phyloP scores from a whole-genome alignment of 2,888 invertebrate species.

The Ennomos fuscantarius region DNA sequence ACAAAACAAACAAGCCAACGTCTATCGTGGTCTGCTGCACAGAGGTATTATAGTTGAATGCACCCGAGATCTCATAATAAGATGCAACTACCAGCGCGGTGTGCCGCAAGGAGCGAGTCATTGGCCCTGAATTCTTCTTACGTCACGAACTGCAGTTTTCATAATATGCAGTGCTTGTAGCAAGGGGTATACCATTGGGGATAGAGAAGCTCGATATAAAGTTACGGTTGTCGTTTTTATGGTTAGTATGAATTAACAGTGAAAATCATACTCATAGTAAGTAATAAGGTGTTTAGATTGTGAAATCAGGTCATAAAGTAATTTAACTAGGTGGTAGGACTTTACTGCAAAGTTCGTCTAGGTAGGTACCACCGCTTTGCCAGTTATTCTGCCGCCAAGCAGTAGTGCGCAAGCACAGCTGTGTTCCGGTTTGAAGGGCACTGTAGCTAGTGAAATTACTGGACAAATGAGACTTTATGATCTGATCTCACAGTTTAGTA shows the following conservation, averaged over 20 bases:
- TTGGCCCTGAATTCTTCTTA: slow-evolving; percentile 62
- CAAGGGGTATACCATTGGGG: background rate
- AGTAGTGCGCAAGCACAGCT: too few species aligned
- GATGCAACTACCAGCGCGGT: slow-evolving; percentile 49
- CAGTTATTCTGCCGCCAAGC: too few species aligned
- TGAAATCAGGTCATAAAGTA: too few species aligned
- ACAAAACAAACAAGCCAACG: slow-evolving; percentile 27
- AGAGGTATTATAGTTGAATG: slow-evolving; percentile 60
- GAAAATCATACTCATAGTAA: too few species aligned
- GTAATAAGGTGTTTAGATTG: too few species aligned
- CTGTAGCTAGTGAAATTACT: too few species aligned
- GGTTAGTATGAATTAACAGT: background rate
- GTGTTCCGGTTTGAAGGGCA: too few species aligned
- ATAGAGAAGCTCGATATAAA: background rate
- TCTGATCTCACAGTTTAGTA: too few species aligned
- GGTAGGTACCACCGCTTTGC: too few species aligned
- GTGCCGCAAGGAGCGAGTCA: slow-evolving; percentile 49
- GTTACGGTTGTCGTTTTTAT: background rate
- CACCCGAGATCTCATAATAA: slow-evolving; percentile 48
- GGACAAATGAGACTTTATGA: too few species aligned
- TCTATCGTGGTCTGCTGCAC: slow-evolving; percentile 37
- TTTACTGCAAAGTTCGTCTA: too few species aligned
- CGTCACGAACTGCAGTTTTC: slow-evolving; percentile 37
- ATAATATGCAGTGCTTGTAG: slow-evolving; percentile 8
- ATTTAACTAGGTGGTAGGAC: too few species aligned